A percentile compares a stretch with the other conserved stretches of the same genome.
Conservation (phyloP, 2,113 vertebrate genomes). For the Lynx canadensis region DNA sequence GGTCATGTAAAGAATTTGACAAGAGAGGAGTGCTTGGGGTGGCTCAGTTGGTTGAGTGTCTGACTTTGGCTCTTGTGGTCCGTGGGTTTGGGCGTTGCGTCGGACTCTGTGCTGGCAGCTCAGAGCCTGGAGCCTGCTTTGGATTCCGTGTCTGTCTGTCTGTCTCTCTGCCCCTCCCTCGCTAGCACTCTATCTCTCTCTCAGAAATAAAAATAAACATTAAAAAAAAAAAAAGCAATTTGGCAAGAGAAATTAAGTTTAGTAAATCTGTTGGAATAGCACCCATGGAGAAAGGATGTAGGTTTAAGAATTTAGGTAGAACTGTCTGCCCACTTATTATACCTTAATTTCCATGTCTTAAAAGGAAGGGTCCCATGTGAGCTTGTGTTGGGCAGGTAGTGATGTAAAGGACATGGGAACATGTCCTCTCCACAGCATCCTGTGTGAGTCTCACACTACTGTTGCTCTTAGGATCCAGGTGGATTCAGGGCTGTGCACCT, state of each 20-base stretch:
- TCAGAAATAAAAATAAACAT: no score
- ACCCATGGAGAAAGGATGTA: background rate
- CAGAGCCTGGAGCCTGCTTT: no score
- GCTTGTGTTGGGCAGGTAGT: background rate
- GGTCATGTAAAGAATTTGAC: background rate
- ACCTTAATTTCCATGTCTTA: background rate
- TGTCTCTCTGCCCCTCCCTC: no score
- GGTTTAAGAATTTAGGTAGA: background rate
- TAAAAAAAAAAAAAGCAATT: background rate
- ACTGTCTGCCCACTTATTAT: background rate
- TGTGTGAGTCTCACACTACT: background rate
- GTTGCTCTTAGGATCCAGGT: background rate
- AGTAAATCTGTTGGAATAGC: conserved; percentile 23
- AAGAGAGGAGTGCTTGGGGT: background rate
- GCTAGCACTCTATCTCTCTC: no score
- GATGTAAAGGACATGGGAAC: background rate
- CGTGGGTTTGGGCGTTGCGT: no score
- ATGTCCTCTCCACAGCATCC: background rate
- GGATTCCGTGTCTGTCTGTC: no score
- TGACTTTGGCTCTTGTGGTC: no score
- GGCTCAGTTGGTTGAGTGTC: no score
- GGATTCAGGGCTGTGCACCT: background rate
- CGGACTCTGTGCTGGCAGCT: no score
- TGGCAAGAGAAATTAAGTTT: background rate
- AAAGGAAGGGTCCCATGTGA: background rate